Evolutionary conservation across 2,888 invertebrate genomes (phyloP), one percentile per base, ranked within the genome.

Genomic region (Brachylomia viminalis): DNA sequence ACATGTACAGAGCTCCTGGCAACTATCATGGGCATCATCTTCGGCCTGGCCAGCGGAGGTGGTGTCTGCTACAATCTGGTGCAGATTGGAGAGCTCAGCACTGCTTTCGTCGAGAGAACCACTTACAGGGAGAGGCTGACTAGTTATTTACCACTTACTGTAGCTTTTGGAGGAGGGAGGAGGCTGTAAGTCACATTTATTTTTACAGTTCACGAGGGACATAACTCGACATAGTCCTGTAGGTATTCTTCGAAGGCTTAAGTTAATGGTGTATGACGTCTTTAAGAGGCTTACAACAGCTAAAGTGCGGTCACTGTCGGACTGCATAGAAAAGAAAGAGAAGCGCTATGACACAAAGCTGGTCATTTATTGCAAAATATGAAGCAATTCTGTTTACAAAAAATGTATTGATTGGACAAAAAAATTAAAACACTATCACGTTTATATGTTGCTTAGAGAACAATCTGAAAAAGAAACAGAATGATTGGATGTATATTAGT

Each of bases 51-150:
- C 17, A 95, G 96, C 61, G 97, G 96, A 0, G 91, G 93, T 5
- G 96, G 96, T 1, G 92, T 96, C 2, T 97, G 97, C 70, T 95
- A 97, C 89, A 97, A 97, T 88, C 94, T 97, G 77, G 97, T 97
- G 75, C 97, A 97, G 86, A 97, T 97, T 85, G 97, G 97, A 10
- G 97, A 97, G 85, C 95, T 97, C 58, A 97, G 97, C 76, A 97
- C 97, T 0, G 91, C 97, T 13, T 95, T 97, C 88, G 97, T 97
- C 38, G 97, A 97, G 77, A 91, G 96, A 47, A 96, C 95, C 1
- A 90, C 90, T 4, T 92, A 92, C 77, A 91, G 90, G 23, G 90
- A 94, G 10, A 87, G 90, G 61, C 84, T 92, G 0, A 93, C 94
- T 49, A 95, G 94, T 78, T 92, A 91, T 61, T 76, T 96, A 38